Evolutionary conservation across 2,797 vertebrate species (phyloP), one percentile per base, ranked within the genome.

Genomic region (Sarcoramphus papa): DNA sequence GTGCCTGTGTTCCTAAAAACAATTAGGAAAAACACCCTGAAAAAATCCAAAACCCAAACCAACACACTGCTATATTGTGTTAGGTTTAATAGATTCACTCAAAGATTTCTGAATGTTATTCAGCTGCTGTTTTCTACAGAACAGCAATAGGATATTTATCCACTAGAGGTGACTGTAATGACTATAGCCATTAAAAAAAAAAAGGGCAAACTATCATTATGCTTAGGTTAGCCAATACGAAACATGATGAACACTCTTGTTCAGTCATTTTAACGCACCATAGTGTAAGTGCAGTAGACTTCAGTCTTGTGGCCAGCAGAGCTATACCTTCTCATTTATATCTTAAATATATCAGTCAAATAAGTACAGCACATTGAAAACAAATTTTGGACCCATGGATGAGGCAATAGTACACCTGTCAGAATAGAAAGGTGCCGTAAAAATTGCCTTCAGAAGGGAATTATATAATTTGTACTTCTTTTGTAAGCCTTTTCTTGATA

Each of bases 381-480:
- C 21, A 93, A 76, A n/a, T 83, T 92, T 85, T 90, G 59, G 70
- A 53, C 22, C 24, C 40, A n/a, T 30, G 30, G n/a, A 40, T 33
- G 25, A 48, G 9, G 53, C 88, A 96, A 92, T 92, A 96, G 68
- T 62, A 97, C 65, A 70, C 65, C 88, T 97, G 95, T 97, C 96
- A 97, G 84, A 90, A 88, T 59, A 92, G 80, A 95, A 48, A 69
- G 54, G 80, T 96, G 72, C 75, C 56, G 67, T 91, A 83, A 92
- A 48, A 72, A 73, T 81, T 88, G 73, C 79, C 82, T 97, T 96
- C 85, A 62, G 22, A 53, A 82, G 92, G 88, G 68, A 50, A 59
- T 92, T 88, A 74, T 91, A 80, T 93, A 97, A 97, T 98, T 97
- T 97, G 48, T 70, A 84, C 74, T 68, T 95, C 86, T 91, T 98